phyloP scores from a whole-genome alignment of 2,888 invertebrate genomes.

The Aspidiotus rigidus region DNA sequence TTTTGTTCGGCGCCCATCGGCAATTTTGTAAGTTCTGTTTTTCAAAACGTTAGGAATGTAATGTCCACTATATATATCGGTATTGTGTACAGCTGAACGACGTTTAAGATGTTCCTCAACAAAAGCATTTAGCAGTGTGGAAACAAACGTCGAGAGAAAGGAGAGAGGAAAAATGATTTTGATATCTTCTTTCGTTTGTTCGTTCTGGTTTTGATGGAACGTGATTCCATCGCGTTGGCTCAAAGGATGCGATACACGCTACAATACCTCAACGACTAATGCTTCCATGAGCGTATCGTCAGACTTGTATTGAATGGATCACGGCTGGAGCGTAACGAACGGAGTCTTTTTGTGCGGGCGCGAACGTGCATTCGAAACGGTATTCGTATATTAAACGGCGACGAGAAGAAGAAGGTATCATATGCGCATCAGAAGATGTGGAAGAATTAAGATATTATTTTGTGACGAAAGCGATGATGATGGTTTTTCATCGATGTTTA shows the following conservation, averaged over 20 bases:
- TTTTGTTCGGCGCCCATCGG: too few relatives aligned
- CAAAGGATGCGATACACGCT: not conserved
- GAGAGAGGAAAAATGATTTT: too few relatives aligned
- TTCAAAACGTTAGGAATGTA: too few relatives aligned
- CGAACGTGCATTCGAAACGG: constrained; percentile 2
- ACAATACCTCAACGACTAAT: not conserved
- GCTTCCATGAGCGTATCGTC: not conserved
- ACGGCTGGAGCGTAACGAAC: constrained; percentile 1
- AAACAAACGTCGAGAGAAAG: too few relatives aligned
- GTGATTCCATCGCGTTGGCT: not conserved
- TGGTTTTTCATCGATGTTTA: too few relatives aligned
- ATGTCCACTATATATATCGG: too few relatives aligned
- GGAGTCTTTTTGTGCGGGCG: not conserved
- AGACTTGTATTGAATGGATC: constrained; percentile 1
- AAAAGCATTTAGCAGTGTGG: too few relatives aligned
- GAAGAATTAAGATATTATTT: constrained; percentile 1
- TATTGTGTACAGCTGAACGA: too few relatives aligned
- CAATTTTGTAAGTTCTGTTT: too few relatives aligned
- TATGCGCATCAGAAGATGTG: not conserved
- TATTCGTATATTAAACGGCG: not conserved
- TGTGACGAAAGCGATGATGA: not conserved
- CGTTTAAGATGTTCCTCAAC: too few relatives aligned
- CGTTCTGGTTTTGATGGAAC: constrained; percentile 2
- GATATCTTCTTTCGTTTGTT: not conserved
- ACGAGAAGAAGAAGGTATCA: too few relatives aligned